phyloP scores from a whole-genome alignment of 2,888 invertebrate genomes.

The Leucophenga maculata region DNA sequence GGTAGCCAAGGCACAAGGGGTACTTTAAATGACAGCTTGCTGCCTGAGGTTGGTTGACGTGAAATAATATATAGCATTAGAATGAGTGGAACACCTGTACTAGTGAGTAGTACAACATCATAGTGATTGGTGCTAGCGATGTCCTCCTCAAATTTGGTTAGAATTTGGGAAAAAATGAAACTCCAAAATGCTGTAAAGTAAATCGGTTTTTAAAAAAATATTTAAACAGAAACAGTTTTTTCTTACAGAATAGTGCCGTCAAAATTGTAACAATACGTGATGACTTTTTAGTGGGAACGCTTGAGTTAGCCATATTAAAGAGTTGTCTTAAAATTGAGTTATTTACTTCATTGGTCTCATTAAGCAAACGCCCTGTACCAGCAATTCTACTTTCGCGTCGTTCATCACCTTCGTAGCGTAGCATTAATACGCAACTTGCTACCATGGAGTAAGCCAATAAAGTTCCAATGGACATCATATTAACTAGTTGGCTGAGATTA shows the following conservation, averaged over 20 bases:
- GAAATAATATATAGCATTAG: conserved; percentile 75
- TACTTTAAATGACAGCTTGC: conserved; percentile 79
- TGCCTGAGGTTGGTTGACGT: conserved; percentile 77
- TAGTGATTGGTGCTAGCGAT: conserved; percentile 39
- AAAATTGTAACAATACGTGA: conserved; percentile 71
- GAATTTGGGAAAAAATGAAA: conserved; percentile 57
- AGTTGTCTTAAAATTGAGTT: conserved; percentile 64
- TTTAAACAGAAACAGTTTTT: background rate
- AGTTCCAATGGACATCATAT: conserved; percentile 87
- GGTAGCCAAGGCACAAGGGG: conserved; percentile 88
- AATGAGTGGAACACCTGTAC: conserved; percentile 59
- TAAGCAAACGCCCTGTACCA: conserved; percentile 47
- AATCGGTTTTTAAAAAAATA: background rate
- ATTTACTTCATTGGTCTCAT: conserved; percentile 44
- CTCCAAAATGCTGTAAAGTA: conserved; percentile 59
- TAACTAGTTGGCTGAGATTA: conserved; percentile 80
- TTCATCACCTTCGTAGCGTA: conserved; percentile 75
- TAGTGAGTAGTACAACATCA: conserved; percentile 48
- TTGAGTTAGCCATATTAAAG: conserved; percentile 70
- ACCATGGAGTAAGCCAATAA: conserved; percentile 83
- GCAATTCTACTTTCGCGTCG: conserved; percentile 50
- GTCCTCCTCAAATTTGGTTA: conserved; percentile 62
- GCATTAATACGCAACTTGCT: conserved; percentile 81
- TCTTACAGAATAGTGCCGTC: conserved; percentile 72
- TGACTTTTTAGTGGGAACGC: conserved; percentile 72